phyloP scores from a whole-genome alignment of 2,888 invertebrate species.

The Vanessa cardui region DNA sequence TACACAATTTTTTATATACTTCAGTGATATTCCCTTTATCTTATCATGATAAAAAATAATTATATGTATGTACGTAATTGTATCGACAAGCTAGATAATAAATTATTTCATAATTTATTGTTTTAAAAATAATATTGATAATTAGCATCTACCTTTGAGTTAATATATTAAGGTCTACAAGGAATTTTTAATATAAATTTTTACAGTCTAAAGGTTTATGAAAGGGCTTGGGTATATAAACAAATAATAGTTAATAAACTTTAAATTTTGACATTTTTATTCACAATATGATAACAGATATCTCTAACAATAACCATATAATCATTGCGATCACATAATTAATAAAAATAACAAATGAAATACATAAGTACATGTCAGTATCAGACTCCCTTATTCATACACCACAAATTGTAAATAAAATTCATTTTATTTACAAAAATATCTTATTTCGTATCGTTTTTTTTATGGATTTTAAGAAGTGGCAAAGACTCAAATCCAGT shows the following conservation, averaged over 20 bases:
- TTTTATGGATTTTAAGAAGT: slow-evolving; percentile 11
- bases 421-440: slow-evolving; percentile 67
- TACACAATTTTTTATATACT: too few relatives aligned
- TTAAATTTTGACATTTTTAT: slow-evolving; percentile 28
- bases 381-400: slow-evolving; percentile 26
- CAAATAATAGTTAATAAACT: background rate
- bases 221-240: background rate
- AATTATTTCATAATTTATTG: too few relatives aligned
- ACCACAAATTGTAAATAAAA: slow-evolving; percentile 48
- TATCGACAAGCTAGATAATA: too few relatives aligned
- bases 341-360: slow-evolving; percentile 61
- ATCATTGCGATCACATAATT: slow-evolving; percentile 56
- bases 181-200: too few relatives aligned
- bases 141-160: too few relatives aligned
- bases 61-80: too few relatives aligned
- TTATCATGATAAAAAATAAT: too few relatives aligned
- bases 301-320: slow-evolving; percentile 66
- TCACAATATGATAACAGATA: slow-evolving; percentile 34
- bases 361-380: slow-evolving; percentile 69
- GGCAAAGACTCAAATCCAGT: background rate
- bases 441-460: slow-evolving; percentile 48
- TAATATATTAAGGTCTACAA: too few relatives aligned
- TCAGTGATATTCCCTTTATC: too few relatives aligned
- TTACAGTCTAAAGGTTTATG: too few relatives aligned
- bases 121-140: too few relatives aligned